These are phyloP conservation scores for Leptatherina wallacei DNA, from an alignment of 2,797 vertebrate species.

Conservation along the genomic window DNA sequence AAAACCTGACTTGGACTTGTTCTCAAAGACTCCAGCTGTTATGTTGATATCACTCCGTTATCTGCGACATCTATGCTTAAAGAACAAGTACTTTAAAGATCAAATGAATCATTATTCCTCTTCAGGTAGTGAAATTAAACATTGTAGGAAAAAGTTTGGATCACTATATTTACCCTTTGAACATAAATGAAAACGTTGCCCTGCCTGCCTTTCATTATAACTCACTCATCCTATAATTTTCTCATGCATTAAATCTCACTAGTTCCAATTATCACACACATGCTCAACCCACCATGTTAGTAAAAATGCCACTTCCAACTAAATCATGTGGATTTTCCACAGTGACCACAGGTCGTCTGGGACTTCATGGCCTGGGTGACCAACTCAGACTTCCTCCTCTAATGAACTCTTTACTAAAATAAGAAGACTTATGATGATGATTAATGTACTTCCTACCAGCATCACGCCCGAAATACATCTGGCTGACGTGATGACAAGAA, in stretches of 20 bases:
- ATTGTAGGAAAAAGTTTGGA: constrained; percentile 23
- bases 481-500: constrained; percentile 21
- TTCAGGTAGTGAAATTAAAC: constrained; percentile 30
- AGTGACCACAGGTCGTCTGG: constrained; percentile 34
- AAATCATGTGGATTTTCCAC: constrained; percentile 33
- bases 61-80: background rate
- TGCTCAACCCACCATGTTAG: constrained; percentile 14
- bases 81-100: constrained; percentile 24
- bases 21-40: background rate
- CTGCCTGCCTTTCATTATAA: constrained; percentile 60
- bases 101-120: constrained; percentile 29
- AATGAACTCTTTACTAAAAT: constrained; percentile 14
- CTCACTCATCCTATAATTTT: constrained; percentile 58
- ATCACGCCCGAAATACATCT: constrained; percentile 17
- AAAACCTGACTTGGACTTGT: background rate
- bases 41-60: background rate
- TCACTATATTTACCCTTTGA: constrained; percentile 41
- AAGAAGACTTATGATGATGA: constrained; percentile 12
- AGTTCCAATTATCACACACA: constrained; percentile 15
- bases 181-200: constrained; percentile 41
- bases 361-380: constrained; percentile 23
- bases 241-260: constrained; percentile 48
- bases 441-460: constrained; percentile 20
- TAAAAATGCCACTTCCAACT: constrained; percentile 22
- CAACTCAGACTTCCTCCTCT: constrained; percentile 19